phyloP scores from a whole-genome alignment of 2,888 invertebrate species.

The Phengaris alcon region DNA sequence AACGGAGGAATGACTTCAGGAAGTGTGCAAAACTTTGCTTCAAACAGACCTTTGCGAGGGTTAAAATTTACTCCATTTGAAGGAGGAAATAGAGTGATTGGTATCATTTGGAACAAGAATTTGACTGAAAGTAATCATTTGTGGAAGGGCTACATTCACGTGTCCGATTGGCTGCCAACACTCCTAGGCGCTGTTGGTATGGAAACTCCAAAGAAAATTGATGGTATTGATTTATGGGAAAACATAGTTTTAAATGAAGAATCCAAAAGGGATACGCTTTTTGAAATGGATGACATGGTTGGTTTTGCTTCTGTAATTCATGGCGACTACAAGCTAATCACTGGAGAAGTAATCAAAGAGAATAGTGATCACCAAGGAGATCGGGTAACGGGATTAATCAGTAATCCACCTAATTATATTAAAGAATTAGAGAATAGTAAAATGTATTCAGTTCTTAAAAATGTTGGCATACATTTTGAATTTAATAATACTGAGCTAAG shows the following conservation, averaged over 20 bases:
- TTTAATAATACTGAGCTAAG: slow-evolving; percentile 44
- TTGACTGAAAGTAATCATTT: slow-evolving; percentile 60
- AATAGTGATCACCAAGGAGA: slow-evolving; percentile 54
- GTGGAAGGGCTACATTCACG: slow-evolving; percentile 82
- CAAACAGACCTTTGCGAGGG: slow-evolving; percentile 89
- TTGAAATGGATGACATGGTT: slow-evolving; percentile 60
- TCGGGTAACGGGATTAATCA: slow-evolving; percentile 53
- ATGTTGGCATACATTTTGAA: slow-evolving; percentile 46
- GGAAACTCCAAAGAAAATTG: slow-evolving; percentile 50
- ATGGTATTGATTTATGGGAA: slow-evolving; percentile 64
- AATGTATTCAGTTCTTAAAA: slow-evolving; percentile 48
- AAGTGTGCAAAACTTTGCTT: slow-evolving; percentile 84
- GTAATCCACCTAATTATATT: slow-evolving; percentile 49
- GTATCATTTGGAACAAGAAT: slow-evolving; percentile 82
- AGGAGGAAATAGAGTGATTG: slow-evolving; percentile 88
- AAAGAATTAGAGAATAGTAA: slow-evolving; percentile 49
- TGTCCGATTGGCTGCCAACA: slow-evolving; percentile 91
- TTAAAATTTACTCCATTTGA: slow-evolving; percentile 89
- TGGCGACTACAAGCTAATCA: slow-evolving; percentile 60
- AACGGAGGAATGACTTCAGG: slow-evolving; percentile 91
- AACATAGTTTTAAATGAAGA: slow-evolving; percentile 50
- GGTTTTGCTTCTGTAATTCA: slow-evolving; percentile 54
- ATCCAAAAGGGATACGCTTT: slow-evolving; percentile 53
- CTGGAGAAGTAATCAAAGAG: slow-evolving; percentile 46
- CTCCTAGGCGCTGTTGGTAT: slow-evolving; percentile 65